Percentiles rank a stretch among this genome's conserved stretches.
These are phyloP conservation scores for Eretmocerus hayati DNA, from an alignment of 2,888 invertebrate species.

Conservation along the genomic window DNA sequence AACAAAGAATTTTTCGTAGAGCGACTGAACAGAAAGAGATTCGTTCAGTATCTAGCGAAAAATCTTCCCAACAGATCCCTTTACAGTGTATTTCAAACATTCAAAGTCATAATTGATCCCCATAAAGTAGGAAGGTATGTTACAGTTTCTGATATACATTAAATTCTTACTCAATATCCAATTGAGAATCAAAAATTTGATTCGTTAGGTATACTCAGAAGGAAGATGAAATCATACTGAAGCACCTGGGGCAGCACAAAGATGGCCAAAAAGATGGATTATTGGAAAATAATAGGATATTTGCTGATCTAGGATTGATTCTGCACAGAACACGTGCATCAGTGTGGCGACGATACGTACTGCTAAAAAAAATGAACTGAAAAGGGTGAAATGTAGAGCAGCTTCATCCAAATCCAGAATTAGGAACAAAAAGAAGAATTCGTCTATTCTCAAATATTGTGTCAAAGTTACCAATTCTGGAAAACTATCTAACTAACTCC, in stretches of 20 bases:
- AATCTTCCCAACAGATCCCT: slow-evolving; percentile 35
- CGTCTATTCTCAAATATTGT: no score
- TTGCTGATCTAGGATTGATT: slow-evolving; percentile 32
- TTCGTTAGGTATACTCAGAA: slow-evolving; percentile 28
- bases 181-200: not conserved
- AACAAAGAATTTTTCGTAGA: slow-evolving; percentile 25
- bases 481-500: no score
- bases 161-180: not conserved
- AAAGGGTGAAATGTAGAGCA: no score
- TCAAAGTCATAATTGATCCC: slow-evolving; percentile 28
- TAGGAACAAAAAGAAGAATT: no score
- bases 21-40: slow-evolving; percentile 30
- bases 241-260: slow-evolving; percentile 27
- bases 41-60: slow-evolving; percentile 39
- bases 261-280: slow-evolving; percentile 23
- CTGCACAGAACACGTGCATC: slow-evolving; percentile 40
- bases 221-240: slow-evolving; percentile 35
- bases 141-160: not conserved
- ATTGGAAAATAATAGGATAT: no score
- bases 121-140: slow-evolving; percentile 27
- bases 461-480: no score
- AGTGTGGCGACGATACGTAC: slow-evolving; percentile 37
- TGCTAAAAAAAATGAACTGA: no score
- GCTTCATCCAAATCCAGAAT: no score
- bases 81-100: slow-evolving; percentile 40